Conservation (phyloP, 1,140 invertebrate species). For the Trachelipus rathkii region DNA sequence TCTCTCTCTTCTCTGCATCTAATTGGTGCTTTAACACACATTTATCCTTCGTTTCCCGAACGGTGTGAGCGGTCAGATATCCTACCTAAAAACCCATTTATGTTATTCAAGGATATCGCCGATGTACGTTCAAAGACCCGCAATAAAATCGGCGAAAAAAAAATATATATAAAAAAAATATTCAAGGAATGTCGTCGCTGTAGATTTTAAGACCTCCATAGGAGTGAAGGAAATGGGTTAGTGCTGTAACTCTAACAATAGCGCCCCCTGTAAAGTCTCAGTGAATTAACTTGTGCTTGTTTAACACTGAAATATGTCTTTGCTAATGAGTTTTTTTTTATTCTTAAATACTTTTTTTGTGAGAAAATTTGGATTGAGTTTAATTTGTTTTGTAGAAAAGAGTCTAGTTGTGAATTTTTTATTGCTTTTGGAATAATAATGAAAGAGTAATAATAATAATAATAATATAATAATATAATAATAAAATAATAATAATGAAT, state of each 20-base stretch:
- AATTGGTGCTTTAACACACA: slow-evolving; percentile 4
- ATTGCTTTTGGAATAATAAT: no score
- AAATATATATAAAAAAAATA: neutral
- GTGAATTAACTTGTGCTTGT: neutral
- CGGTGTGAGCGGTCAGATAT: neutral
- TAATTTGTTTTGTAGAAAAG: no score
- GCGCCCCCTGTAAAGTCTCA: slow-evolving; percentile 1
- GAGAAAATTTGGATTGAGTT: no score
- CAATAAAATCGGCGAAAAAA: neutral
- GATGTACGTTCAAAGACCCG: neutral
- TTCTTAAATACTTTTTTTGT: no score
- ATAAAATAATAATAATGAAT: no score
- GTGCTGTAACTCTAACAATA: neutral
- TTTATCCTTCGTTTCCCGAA: neutral
- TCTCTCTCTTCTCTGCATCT: neutral
- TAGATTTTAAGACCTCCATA: slow-evolving; percentile 1
- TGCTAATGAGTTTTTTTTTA: neutral
- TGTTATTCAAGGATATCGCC: neutral
- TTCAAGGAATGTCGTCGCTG: neutral
- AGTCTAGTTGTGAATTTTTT: no score
- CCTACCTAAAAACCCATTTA: neutral
- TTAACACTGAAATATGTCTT: neutral
- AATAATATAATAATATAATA: no score
- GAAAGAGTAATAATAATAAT: no score
- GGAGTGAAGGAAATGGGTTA: slow-evolving; percentile 1